Percentiles rank a stretch among this genome's conserved stretches.
Conservation (phyloP, 2,113 vertebrate genomes). For the Crypturellus undulatus region DNA sequence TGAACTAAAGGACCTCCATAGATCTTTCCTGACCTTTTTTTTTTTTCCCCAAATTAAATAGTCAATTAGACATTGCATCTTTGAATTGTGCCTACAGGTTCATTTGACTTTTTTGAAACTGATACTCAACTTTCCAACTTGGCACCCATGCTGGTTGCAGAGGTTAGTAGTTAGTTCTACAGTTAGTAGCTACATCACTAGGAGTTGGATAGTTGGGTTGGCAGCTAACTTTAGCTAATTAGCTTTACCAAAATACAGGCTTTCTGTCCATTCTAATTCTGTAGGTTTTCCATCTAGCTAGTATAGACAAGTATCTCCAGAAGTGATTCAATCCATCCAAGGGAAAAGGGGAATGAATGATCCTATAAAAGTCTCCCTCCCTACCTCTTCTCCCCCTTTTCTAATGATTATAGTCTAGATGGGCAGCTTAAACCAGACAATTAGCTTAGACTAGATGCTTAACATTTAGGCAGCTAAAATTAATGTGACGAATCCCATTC, state of each 20-base stretch:
- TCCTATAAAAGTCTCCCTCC: neutral
- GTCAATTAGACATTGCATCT: neutral
- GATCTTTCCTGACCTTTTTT: neutral
- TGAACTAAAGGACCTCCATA: neutral
- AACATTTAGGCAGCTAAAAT: slow-evolving; percentile 67
- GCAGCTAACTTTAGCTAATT: neutral
- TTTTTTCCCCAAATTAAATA: neutral
- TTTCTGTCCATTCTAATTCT: neutral
- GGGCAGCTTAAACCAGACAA: slow-evolving; percentile 45
- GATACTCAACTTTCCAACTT: neutral
- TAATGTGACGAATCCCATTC: slow-evolving; percentile 39
- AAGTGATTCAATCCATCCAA: neutral
- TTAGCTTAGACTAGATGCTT: slow-evolving; percentile 66
- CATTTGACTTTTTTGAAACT: neutral
- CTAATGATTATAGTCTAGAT: slow-evolving; percentile 52
- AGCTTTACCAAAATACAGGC: neutral
- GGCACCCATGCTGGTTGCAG: neutral
- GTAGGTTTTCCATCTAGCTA: neutral
- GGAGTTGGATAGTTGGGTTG: neutral
- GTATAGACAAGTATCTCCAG: neutral
- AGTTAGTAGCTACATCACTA: neutral
- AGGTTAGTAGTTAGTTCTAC: neutral
- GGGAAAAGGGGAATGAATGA: neutral
- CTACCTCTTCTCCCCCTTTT: neutral
- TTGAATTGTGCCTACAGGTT: neutral